Base-by-base conservation (phyloP, 2,113 vertebrate species). In the Willisornis vidua region DNA sequence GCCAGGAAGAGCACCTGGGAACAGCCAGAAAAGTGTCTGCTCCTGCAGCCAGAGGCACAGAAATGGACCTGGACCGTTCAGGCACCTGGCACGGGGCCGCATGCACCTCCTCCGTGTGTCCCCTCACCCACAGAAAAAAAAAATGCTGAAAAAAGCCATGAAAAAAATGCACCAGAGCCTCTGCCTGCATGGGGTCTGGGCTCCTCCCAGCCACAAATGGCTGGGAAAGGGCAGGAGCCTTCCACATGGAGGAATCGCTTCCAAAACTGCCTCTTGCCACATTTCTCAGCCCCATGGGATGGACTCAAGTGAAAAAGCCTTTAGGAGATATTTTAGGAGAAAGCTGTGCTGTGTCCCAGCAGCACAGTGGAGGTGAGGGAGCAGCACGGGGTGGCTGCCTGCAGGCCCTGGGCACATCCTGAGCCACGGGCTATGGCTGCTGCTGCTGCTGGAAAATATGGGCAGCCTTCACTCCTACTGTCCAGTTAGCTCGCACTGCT, bases 321-420 rank as follows among this genome's bases (percentile, higher is more conserved):
- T 51, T 51, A 43, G 10, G 57, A 51, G 20, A 13, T 29, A 74
- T 48, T 81, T 72, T 15, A 81, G 33, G 48, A 55, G 41, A 37
- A 17, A 1, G 5, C 23, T 23, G 31, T 26, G 10, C 41, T 37
- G 49, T 49, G 29, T 35, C 35, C 20, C 33, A 45, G 54, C 23
- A 9, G 9, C 1, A 0, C 41, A 39, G 46, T 1, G 1, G 33
- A 23, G 16, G 43, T 7, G n/a, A 73, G 46, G 35, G n/a, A 45
- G 39, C 0, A 0, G 5, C 12, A 12, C 1, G 0, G 20, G n/a
- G 18, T 0, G 1, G 55, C 66, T 20, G 20, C 31, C 5, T 5
- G 45, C 46, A 2, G 2, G 22, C 19, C 15, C 41, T 25, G 13
- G 33, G 31, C 14, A 49, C 13, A 19, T 0, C 0, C 4, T 0